Percentiles rank a stretch among this genome's conserved stretches.
These are phyloP conservation scores for Montipora sp. DNA, from an alignment of 64 coral and sea anemone species.

Conservation along the genomic window DNA sequence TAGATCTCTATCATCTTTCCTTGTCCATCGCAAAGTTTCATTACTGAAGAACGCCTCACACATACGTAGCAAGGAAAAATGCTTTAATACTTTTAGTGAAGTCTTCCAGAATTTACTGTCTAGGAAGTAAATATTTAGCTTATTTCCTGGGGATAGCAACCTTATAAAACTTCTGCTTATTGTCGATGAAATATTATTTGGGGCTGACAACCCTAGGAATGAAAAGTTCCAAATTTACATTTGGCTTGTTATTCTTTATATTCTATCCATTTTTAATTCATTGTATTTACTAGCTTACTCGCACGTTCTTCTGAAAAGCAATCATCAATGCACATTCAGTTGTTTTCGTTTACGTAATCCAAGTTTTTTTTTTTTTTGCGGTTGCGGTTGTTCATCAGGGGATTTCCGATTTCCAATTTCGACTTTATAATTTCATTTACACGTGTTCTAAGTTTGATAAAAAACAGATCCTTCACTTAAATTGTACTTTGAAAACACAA, in stretches of 20 bases:
- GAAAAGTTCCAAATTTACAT: background rate
- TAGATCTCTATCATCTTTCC: too few species aligned
- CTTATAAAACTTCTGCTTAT: background rate
- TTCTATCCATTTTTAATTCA: background rate
- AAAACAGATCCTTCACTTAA: slow-evolving; percentile 5
- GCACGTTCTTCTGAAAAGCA: slow-evolving; percentile 7
- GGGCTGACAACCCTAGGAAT: background rate
- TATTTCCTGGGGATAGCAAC: background rate
- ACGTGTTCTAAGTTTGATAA: slow-evolving; percentile 16
- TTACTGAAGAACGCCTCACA: background rate
- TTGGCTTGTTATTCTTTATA: too few species aligned
- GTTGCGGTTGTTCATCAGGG: background rate
- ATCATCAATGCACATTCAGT: background rate
- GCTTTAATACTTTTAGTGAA: too few species aligned
- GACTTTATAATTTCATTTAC: slow-evolving; percentile 41
- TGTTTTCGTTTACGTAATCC: background rate
- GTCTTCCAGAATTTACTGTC: slow-evolving; percentile 4
- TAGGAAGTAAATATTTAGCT: slow-evolving; percentile 16
- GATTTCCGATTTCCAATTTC: slow-evolving; percentile 10
- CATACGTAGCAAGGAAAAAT: background rate
- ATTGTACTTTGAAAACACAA: too few species aligned
- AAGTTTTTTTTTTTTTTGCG: background rate
- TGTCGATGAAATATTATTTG: slow-evolving; percentile 1
- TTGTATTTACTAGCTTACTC: background rate
- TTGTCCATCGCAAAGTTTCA: too few species aligned